Conservation (phyloP, 2,797 vertebrate genomes). For the Galago senegalensis region DNA sequence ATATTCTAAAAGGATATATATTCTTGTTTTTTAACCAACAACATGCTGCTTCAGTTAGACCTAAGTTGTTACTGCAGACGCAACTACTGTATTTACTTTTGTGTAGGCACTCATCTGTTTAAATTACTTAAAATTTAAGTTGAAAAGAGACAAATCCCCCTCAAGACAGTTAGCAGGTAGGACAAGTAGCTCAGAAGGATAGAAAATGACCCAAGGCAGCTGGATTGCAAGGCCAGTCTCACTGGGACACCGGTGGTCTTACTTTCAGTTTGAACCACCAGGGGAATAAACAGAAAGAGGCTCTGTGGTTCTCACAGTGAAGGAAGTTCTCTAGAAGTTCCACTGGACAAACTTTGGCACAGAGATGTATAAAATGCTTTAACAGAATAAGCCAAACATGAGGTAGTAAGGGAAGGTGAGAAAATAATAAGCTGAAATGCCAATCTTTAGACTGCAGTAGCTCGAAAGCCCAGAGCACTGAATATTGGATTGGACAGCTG, state of each 20-base stretch:
- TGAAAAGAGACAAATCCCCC: background rate
- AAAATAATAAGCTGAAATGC: background rate
- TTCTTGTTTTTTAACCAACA: background rate
- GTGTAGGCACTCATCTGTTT: background rate
- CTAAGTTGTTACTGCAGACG: background rate
- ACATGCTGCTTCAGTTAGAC: background rate
- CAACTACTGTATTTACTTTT: background rate
- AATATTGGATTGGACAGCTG: background rate
- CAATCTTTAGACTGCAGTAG: background rate
- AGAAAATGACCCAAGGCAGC: background rate
- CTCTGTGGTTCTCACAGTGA: background rate
- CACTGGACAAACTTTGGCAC: background rate
- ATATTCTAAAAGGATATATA: background rate
- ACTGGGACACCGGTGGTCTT: background rate
- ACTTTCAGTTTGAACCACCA: background rate
- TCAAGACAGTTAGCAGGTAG: background rate
- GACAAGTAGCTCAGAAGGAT: background rate
- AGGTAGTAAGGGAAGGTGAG: background rate
- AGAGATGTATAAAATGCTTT: background rate
- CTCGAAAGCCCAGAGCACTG: background rate
- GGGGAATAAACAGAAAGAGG: background rate
- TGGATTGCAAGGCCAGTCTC: background rate
- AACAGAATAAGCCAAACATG: background rate
- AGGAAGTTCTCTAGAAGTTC: background rate
- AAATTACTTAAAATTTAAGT: conserved; percentile 1